A percentile compares a stretch with the other conserved stretches of the same genome.
Evolutionary conservation across 2,888 invertebrate genomes (phyloP).

Genomic region (Alentia gelatinosa): DNA sequence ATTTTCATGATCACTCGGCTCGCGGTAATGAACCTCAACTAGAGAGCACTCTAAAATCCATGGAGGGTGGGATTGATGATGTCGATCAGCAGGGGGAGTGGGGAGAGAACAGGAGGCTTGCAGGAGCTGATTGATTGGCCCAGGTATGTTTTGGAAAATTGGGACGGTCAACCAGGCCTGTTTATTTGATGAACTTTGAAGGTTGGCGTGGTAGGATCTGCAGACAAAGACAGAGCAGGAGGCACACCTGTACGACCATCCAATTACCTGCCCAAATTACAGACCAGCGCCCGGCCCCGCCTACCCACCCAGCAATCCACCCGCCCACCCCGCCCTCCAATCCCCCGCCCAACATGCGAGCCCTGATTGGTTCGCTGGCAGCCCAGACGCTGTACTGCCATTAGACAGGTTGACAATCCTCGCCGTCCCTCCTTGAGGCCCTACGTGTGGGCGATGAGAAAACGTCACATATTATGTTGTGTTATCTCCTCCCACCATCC

Average conservation of each 20-base stretch:
- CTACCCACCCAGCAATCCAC: background rate
- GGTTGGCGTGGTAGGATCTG: background rate
- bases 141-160: slow-evolving; percentile 34
- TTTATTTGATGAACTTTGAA: slow-evolving; percentile 45
- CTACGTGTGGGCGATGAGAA: background rate
- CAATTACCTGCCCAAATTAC: slow-evolving; percentile 41
- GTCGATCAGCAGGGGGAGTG: too few relatives aligned
- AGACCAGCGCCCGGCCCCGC: background rate
- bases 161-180: background rate
- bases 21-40: background rate
- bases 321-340: background rate
- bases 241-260: slow-evolving; percentile 26
- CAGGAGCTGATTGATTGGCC: slow-evolving; percentile 2
- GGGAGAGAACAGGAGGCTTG: too few relatives aligned
- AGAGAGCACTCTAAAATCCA: background rate
- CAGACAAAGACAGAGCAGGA: background rate
- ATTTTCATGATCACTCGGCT: background rate
- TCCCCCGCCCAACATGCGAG: background rate
- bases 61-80: background rate
- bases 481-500: background rate
- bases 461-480: background rate
- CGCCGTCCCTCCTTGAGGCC: background rate
- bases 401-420: background rate
- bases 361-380: background rate
- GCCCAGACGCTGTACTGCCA: background rate